Base-by-base conservation (phyloP, 2,113 vertebrate species). In the Parus major region DNA sequence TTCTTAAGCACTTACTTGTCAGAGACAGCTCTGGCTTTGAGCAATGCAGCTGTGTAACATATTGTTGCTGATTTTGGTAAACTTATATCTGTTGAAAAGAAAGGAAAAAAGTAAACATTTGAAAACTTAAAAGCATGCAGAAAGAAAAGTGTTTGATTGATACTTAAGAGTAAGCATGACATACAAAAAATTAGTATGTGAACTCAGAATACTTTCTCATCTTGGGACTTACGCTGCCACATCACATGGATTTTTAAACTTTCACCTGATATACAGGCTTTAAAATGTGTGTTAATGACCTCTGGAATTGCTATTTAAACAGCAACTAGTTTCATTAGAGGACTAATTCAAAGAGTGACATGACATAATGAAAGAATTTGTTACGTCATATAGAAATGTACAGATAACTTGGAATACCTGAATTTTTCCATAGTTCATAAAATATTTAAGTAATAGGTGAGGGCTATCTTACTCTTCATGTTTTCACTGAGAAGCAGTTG, bases 31-130 rank as follows among this genome's bases (percentile, higher is more conserved):
- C 99, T 98, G 94, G 99, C 99, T 98, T 99, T 99, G 94, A 99
- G 99, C 97, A 99, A 98, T 27, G 99, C 99, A 83, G 99, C 99
- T 98, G 99, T 99, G 98, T 99, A 99, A 97, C 99, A 99, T 99
- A 99, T 99, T 80, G 99, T 99, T 96, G 99, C 99, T 79, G 99
- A 99, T 98, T 99, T 99, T 93, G 99, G 99, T 98, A 99, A 99
- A 96, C 99, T 99, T 97, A 99, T 99, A 98, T 99, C 99, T 99
- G 98, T 97, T 80, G 91, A 95, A 86, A 95, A 93, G 82, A 96
- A 97, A 96, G 94, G 95, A 96, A 97, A 75, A 95, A 91, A 84
- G 64, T 93, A 95, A 97, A 69, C 8, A 93, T 21, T 20, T 49
- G 41, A 91, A 94, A 71, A 65, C 31, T 46, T 84, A 29, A 53